Percentiles rank a stretch among this genome's conserved stretches.
Evolutionary conservation across 2,888 invertebrate genomes (phyloP).

Genomic region (Mimumesa dahlbomi): DNA sequence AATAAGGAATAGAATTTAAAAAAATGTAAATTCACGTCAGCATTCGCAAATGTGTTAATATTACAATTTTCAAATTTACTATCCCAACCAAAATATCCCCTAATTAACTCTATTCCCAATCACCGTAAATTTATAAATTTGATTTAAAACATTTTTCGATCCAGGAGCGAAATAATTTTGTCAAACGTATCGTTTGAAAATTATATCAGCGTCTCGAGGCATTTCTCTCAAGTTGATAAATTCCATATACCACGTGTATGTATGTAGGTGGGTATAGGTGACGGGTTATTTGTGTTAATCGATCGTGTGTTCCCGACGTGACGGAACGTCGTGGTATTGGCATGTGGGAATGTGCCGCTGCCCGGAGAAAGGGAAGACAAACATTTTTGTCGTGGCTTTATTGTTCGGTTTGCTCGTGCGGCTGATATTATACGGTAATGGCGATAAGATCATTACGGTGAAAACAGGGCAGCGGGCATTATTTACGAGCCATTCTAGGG

Average conservation of each 20-base stretch:
- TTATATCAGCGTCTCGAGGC: no score
- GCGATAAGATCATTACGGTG: slow-evolving; percentile 45
- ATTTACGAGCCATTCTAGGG: slow-evolving; percentile 42
- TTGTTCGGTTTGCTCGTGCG: slow-evolving; percentile 5
- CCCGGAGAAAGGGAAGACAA: slow-evolving; percentile 13
- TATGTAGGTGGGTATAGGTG: neutral
- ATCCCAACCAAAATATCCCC: no score
- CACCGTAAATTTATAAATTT: no score
- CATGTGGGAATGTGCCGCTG: slow-evolving; percentile 1
- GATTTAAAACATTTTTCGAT: no score
- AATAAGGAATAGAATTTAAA: no score
- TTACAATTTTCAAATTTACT: no score
- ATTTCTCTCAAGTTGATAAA: no score
- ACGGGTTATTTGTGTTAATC: neutral
- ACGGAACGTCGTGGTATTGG: neutral
- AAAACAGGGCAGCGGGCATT: slow-evolving; percentile 36
- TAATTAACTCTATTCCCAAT: no score
- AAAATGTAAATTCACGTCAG: no score
- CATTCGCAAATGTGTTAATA: no score
- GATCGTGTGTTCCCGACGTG: neutral
- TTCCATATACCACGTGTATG: neutral
- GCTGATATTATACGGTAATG: slow-evolving; percentile 27
- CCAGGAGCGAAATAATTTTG: no score
- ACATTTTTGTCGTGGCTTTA: slow-evolving; percentile 10
- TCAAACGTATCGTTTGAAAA: no score